Evolutionary conservation across 1,140 invertebrate genomes (phyloP), one percentile per base, ranked within the genome.

Genomic region (Dendrolimus punctatus): DNA sequence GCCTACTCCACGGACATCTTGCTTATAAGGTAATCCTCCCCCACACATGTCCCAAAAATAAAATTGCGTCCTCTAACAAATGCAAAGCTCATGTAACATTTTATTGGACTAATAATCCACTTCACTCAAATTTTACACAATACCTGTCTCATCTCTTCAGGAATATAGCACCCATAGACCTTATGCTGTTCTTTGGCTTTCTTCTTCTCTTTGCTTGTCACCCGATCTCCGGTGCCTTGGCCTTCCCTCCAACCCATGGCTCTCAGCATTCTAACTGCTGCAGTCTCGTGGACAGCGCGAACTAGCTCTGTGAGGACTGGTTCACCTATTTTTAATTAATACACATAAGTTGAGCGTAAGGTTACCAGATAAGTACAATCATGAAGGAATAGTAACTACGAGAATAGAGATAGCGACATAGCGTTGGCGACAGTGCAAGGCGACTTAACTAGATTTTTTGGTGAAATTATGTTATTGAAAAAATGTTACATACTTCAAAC

Each of bases 211-310:
- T 67, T 75, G 36, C 83, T 89, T 6, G 89, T 92, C 47, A 93
- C 66, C 50, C 91, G 85, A 5, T 94, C 93, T 2, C 96, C 97
- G n/a, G 98, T 89, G 4, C 96, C 97, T 83, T 98, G 95, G 0
- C 96, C 96, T 39, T 93, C 93, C 73, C 92, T 93, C 95, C 98
- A 98, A 39, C 94, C 96, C 92, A 97, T 97, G 64, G 91, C 92
- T 56, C 92, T 93, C 0, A 99, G 84, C 67, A 99, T 89, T 54
- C 90, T 89, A 46, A 98, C 91, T 7, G 98, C 98, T 48, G 98
- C 91, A 2, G 97, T 97, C 68, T 97, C 92, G 90, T 91, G 93
- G 2, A 93, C 91, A 9, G 96, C 93, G 52, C 92, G 88, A n/a
- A 98, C 76, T 9, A 98, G 80, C 10, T 94, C 91, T 49, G 93